A percentile compares a stretch with the other conserved stretches of the same genome.
Evolutionary conservation across 2,797 vertebrate species (phyloP).

Genomic region (Sorex maritimensis): DNA sequence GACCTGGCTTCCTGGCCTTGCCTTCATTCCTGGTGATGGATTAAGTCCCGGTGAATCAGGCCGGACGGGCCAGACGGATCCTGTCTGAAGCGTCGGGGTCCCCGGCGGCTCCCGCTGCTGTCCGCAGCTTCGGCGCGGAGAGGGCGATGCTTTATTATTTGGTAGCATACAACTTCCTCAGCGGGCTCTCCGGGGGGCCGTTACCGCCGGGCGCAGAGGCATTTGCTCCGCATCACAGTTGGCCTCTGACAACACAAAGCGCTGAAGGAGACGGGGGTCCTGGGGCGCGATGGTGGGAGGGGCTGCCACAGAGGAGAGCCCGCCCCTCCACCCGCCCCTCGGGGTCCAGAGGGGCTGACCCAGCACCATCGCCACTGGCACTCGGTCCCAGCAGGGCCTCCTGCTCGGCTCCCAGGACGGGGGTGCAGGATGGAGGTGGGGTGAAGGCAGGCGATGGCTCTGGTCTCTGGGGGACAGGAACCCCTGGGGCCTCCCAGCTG

Average conservation of each 20-base stretch:
- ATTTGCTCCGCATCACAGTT: neutral
- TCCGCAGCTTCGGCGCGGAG: slow-evolving; percentile 1
- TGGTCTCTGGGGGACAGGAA: neutral
- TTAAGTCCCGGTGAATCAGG: slow-evolving; percentile 29
- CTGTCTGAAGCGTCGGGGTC: slow-evolving; percentile 53
- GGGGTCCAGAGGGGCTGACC: neutral
- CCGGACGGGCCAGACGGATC: neutral
- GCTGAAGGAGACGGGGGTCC: fast-evolving
- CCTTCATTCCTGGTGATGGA: neutral
- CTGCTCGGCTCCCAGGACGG: fast-evolving
- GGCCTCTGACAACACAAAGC: slow-evolving; percentile 1
- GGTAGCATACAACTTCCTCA: slow-evolving; percentile 55
- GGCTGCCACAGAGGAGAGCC: no score
- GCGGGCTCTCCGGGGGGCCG: neutral
- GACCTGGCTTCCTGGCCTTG: neutral
- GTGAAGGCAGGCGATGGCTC: no score
- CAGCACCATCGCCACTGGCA: no score
- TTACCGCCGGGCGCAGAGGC: slow-evolving; percentile 37
- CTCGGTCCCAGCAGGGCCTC: fast-evolving
- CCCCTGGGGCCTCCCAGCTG: neutral
- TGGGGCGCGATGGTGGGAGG: neutral
- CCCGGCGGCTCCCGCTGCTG: neutral
- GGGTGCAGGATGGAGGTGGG: neutral
- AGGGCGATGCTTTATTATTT: slow-evolving; percentile 74
- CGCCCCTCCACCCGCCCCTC: no score